Base-by-base conservation (phyloP, 2,888 invertebrate genomes). In the Thymelicus lineola region DNA sequence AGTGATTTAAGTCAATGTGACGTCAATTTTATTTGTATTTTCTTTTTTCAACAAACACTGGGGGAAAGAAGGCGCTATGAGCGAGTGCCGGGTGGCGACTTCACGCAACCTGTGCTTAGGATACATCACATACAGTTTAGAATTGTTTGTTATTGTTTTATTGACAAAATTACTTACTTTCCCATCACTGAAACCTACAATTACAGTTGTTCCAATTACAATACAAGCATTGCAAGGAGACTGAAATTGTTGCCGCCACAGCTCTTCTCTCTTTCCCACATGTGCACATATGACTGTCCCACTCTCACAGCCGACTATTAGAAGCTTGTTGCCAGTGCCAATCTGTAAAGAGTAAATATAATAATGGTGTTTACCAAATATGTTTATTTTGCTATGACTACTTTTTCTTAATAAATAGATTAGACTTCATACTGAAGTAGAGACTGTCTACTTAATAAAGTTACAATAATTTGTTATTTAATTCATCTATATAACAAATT, bases 141-240 rank as follows among this genome's bases (percentile, higher is more conserved):
- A 28, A 28, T 28, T 28, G 3, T 20, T 1, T 20, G 5, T 28
- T n/a, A n/a, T 28, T 28, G 28, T 28, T 28, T 28, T 28, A 7
- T 7, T 10, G 7, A 42, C 42, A 12, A 20, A 59, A 42, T 42
- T 17, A 59, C 65, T 67, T 84, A 94, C 94, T 87, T 94, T 91
- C 71, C 96, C 96, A 85, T 95, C 91, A 75, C 94, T 94, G 75
- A 95, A 95, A n/a, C 96, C 96, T 6, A 92, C 87, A 74, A 95
- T 88, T 60, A 86, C 76, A n/a, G 85, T 84, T 12, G 93, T 82
- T 1, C 94, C 92, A 15, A 95, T 77, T 71, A 94, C 85, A 59
- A 91, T 80, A 73, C 95, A 94, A 42, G 94, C 90, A 83, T 96
- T 96, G 63, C 95, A 94, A 7, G 95, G 89, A 14, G 94, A 88